phyloP scores from a whole-genome alignment of 2,888 invertebrate species.

The Caenorhabditis becei region DNA sequence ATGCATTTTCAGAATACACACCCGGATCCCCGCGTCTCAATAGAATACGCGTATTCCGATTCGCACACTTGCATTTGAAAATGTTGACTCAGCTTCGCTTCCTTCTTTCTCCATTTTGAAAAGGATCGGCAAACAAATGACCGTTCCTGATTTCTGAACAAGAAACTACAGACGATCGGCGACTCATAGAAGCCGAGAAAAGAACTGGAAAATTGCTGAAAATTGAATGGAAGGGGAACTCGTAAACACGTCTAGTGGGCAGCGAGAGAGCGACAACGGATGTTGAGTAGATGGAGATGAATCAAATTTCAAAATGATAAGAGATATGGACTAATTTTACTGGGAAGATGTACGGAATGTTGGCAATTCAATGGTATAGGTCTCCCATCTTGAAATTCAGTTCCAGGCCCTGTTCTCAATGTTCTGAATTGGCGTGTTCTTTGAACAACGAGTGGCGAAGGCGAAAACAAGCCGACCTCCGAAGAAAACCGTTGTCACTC shows the following conservation, averaged over 20 bases:
- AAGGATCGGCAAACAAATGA: slow-evolving; percentile 46
- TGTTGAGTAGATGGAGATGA: background rate
- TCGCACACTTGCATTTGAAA: slow-evolving; percentile 17
- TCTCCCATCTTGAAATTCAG: background rate
- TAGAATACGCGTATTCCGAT: too few relatives aligned
- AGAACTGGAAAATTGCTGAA: background rate
- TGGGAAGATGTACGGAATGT: background rate
- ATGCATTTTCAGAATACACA: background rate
- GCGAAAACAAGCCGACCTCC: slow-evolving; percentile 26
- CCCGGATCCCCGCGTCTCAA: too few relatives aligned
- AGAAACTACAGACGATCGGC: background rate
- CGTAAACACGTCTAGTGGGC: background rate
- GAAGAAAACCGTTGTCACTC: background rate
- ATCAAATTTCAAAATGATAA: background rate
- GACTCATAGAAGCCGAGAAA: background rate
- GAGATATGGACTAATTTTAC: background rate
- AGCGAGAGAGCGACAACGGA: background rate
- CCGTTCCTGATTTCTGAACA: slow-evolving; percentile 25
- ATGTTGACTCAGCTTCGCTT: slow-evolving; percentile 51
- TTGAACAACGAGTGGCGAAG: slow-evolving; percentile 29
- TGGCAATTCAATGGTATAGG: background rate
- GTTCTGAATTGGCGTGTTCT: slow-evolving; percentile 43
- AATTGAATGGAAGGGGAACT: background rate
- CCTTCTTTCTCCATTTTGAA: slow-evolving; percentile 15
- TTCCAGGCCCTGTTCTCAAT: slow-evolving; percentile 7